Evolutionary conservation across 2,797 vertebrate species (phyloP), one percentile per base, ranked within the genome.

Genomic region (Diplodus sargus): DNA sequence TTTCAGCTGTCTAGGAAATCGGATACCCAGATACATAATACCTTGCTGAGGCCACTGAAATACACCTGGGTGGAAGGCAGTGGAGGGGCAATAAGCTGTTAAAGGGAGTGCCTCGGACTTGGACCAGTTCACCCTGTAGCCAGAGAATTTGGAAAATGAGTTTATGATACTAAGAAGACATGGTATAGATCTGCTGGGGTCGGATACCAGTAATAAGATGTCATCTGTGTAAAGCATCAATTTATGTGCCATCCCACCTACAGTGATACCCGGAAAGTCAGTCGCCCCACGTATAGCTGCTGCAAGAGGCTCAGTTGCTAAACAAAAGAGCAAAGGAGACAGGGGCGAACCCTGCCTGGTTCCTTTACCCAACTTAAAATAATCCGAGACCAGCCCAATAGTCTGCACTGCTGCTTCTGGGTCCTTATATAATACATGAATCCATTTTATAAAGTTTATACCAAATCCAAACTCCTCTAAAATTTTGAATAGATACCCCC

Each of bases 21-120:
- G 22, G 22, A 53, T 53, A 13, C 12, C 52, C n/a, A 53, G 1
- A 6, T 53, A 53, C 52, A 13, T 53, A 5, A 53, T 53, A 53
- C 23, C 43, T 63, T 63, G 61, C 42, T 47, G 2, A 22, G 61
- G 61, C 61, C 61, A 47, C 61, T 47, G 43, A 63, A 47, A 48
- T 25, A 4, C 43, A 5, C 14, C 42, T 45, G 59, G 59, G 1
- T 43, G 39, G n/a, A 62, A 62, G 42, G n/a, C 59, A 14, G 22
- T 25, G 12, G 30, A 42, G 14, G n/a, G 59, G 39, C 59, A 62
- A 11, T 62, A 62, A 45, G 43, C 22, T 6, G 42, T 48, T 25
- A 48, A 25, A 3, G 22, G 60, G 60, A 48, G 60, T 23, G 60
- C 12, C 13, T 62, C 14, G 2, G n/a, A 52, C n/a, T 52, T 52